Base-by-base conservation (phyloP, 2,113 vertebrate genomes). In the Ptilorrhoa leucosticta region DNA sequence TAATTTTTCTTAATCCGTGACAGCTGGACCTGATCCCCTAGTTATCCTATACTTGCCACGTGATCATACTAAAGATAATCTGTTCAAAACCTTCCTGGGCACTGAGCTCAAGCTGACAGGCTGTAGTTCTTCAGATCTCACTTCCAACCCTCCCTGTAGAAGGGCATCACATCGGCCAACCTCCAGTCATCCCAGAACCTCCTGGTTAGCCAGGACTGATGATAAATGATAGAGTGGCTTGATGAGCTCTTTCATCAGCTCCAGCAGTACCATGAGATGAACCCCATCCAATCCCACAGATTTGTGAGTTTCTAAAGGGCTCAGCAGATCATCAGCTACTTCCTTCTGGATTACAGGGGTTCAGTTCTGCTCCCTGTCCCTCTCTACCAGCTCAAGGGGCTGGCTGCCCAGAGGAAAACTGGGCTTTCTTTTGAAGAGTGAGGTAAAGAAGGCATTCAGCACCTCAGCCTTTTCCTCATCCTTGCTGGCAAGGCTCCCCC, bases 151-250 rank as follows among this genome's bases (percentile, higher is more conserved):
- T 21, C 40, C 21, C 50, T 22, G 20, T 48, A 35, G 30, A 22
- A 56, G 6, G 13, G 2, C 4, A 26, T 48, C 30, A 21, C 8
- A 24, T 24, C 1, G 1, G 15, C 15, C 47, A 40, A 15, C 16
- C 30, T 56, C 5, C 13, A 7, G 23, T 40, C 8, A n/a, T 54
- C n/a, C 39, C 0, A 0, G 28, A 17, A 8, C 47, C 39, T 11
- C 21, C 24, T n/a, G 35, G 16, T 35, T 31, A 56, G 17, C 19
- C 24, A 70, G 47, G n/a, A 33, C 28, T 61, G 47, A 30, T n/a
- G 30, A 24, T 24, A n/a, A 63, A 47, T 47, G 9, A 17, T 21
- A 40, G 7, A 63, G 11, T n/a, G n/a, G 2, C 24, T 40, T 48
- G 48, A 40, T 31, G 48, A 56, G n/a, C 35, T 35, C 16, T 56